Percentiles rank a stretch among this genome's conserved stretches.
Conservation (phyloP, 2,797 vertebrate species). For the Onychomys leucogaster region DNA sequence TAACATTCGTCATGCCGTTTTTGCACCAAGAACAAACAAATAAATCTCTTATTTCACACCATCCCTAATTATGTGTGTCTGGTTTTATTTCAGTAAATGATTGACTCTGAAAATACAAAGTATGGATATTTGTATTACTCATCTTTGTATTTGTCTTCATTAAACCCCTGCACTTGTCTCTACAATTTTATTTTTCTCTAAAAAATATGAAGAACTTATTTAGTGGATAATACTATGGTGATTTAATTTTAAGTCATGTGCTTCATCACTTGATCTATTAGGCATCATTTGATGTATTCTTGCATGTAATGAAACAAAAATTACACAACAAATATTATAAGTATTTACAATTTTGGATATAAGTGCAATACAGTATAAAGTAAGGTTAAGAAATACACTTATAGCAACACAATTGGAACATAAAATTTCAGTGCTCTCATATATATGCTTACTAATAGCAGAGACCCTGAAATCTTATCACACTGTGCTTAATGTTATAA, state of each 20-base stretch:
- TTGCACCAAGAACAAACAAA: neutral
- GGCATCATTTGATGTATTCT: neutral
- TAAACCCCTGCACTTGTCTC: neutral
- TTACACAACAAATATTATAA: neutral
- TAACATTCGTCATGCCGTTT: fast-evolving
- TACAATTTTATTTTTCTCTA: neutral
- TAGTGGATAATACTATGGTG: neutral
- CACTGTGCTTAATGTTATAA: neutral
- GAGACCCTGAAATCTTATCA: neutral
- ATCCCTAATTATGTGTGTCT: neutral
- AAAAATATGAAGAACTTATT: neutral
- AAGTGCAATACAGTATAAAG: neutral
- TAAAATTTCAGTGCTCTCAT: neutral
- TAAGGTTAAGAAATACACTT: neutral
- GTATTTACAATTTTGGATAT: neutral
- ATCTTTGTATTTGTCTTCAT: neutral
- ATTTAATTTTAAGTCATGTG: neutral
- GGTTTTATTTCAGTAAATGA: neutral
- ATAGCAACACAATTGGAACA: neutral
- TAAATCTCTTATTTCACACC: neutral
- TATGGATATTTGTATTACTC: neutral
- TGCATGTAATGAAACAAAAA: neutral
- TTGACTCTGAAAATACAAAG: neutral
- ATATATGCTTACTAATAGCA: neutral
- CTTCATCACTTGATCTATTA: neutral